phyloP scores from a whole-genome alignment of 1,140 invertebrate genomes.

The Polypedilum pembai region DNA sequence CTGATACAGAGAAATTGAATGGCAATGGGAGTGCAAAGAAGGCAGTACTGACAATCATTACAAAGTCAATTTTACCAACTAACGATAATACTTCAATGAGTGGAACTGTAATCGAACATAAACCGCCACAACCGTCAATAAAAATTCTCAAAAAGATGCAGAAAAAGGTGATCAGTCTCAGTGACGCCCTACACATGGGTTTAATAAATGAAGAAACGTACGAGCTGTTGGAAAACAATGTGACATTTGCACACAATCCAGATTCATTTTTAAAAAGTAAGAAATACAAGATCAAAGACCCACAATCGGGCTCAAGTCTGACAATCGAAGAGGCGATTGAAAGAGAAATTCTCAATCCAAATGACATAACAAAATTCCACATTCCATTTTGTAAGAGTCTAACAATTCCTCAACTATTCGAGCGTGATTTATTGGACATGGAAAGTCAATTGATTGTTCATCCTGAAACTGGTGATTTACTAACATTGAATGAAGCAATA shows the following conservation, averaged over 20 bases:
- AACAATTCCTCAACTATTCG: constrained; percentile 69
- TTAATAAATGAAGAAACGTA: constrained; percentile 69
- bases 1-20: constrained; percentile 46
- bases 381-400: constrained; percentile 74
- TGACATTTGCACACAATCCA: constrained; percentile 45
- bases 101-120: neutral
- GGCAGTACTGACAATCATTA: constrained; percentile 34
- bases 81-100: neutral
- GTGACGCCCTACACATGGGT: constrained; percentile 62
- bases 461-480: constrained; percentile 71
- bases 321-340: constrained; percentile 77
- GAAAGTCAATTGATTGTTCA: constrained; percentile 75
- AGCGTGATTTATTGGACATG: constrained; percentile 76
- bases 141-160: constrained; percentile 64
- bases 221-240: constrained; percentile 53
- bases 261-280: constrained; percentile 63
- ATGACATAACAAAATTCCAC: constrained; percentile 65
- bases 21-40: constrained; percentile 35
- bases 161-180: constrained; percentile 61
- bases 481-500: constrained; percentile 74
- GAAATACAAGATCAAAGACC: constrained; percentile 72
- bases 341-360: constrained; percentile 72
- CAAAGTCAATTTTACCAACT: constrained; percentile 11
- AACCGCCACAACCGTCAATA: neutral
- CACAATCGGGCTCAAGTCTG: constrained; percentile 67